phyloP scores from a whole-genome alignment of 2,888 invertebrate genomes.

The Dendrolimus houi region DNA sequence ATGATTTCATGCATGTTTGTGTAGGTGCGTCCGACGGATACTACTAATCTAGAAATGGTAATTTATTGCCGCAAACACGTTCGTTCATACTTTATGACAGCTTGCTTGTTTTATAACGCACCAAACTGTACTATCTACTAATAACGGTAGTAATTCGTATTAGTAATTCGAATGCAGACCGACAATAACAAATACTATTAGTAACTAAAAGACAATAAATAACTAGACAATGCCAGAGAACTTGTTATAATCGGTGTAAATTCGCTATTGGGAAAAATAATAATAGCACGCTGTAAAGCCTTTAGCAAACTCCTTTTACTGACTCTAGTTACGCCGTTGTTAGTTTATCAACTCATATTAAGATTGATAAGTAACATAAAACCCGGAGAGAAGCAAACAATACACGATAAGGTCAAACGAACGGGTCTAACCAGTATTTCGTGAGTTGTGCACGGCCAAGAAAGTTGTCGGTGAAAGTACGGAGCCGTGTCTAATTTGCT shows the following conservation, averaged over 20 bases:
- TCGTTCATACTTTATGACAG: conserved; percentile 27
- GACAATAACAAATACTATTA: too few species aligned
- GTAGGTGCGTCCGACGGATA: conserved; percentile 42
- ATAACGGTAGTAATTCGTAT: too few species aligned
- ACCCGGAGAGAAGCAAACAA: conserved; percentile 39
- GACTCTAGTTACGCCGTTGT: too few species aligned
- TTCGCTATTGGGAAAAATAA: too few species aligned
- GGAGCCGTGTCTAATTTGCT: conserved; percentile 50
- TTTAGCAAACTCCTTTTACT: too few species aligned
- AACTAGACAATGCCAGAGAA: too few species aligned
- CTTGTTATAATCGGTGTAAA: too few species aligned
- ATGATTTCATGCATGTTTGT: conserved; percentile 35
- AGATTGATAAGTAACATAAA: conserved; percentile 39
- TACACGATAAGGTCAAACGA: conserved; percentile 52
- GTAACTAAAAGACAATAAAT: too few species aligned
- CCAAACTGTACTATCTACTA: conserved; percentile 9
- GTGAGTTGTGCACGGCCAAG: conserved; percentile 38
- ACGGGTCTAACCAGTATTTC: conserved; percentile 48
- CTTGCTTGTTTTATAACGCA: conserved; percentile 27
- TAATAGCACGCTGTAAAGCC: too few species aligned
- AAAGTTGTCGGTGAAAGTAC: conserved; percentile 68
- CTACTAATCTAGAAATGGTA: conserved; percentile 47
- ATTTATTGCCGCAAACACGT: conserved; percentile 41
- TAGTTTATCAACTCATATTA: conserved; percentile 25
- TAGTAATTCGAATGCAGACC: too few species aligned